Evolutionary conservation across 2,797 vertebrate species (phyloP).

Genomic region (Danio choprae): DNA sequence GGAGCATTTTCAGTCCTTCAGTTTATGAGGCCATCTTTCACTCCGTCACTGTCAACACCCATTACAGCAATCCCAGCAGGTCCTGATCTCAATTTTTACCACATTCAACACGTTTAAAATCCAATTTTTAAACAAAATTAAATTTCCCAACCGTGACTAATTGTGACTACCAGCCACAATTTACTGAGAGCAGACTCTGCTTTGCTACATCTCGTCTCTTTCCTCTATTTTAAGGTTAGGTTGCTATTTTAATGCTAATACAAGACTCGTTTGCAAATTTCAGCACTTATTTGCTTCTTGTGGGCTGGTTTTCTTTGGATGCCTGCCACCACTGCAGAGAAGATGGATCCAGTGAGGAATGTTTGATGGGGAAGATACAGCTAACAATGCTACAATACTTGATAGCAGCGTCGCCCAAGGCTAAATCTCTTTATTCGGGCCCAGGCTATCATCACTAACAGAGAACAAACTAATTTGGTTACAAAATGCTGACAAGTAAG

Average conservation of each 20-base stretch:
- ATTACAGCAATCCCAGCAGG: slow-evolving; percentile 52
- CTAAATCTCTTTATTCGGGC: slow-evolving; percentile 36
- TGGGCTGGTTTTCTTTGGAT: slow-evolving; percentile 52
- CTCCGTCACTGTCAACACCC: slow-evolving; percentile 22
- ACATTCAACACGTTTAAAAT: slow-evolving; percentile 60
- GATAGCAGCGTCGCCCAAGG: slow-evolving; percentile 30
- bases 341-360: slow-evolving; percentile 27
- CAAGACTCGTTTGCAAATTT: slow-evolving; percentile 42
- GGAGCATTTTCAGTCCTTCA: background rate
- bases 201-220: no score
- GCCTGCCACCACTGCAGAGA: slow-evolving; percentile 34
- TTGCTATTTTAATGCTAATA: slow-evolving; percentile 57
- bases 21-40: slow-evolving; percentile 15
- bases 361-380: slow-evolving; percentile 47
- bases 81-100: slow-evolving; percentile 68
- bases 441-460: slow-evolving; percentile 30
- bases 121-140: slow-evolving; percentile 66
- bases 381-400: slow-evolving; percentile 27
- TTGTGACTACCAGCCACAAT: slow-evolving; percentile 64
- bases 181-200: slow-evolving; percentile 55
- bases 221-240: slow-evolving; percentile 9
- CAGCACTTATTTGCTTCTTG: slow-evolving; percentile 57
- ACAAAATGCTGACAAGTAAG: slow-evolving; percentile 27
- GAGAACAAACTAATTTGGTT: slow-evolving; percentile 40
- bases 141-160: slow-evolving; percentile 67